Percentiles rank a stretch among this genome's conserved stretches.
phyloP scores from a whole-genome alignment of 1,140 invertebrate species.

The Microplitis mediator region DNA sequence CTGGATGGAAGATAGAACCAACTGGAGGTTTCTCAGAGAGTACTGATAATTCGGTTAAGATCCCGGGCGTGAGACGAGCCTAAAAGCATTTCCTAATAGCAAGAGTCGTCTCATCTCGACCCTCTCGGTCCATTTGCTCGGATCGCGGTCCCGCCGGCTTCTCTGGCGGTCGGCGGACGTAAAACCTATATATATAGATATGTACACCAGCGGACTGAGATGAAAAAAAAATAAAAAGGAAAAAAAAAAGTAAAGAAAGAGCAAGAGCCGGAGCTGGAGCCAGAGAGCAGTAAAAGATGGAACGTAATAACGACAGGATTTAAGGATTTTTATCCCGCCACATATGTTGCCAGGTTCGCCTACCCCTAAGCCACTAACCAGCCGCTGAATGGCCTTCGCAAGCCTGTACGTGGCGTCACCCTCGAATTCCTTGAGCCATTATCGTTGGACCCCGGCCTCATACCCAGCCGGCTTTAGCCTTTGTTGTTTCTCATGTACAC shows the following conservation, averaged over 20 bases:
- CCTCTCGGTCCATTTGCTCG: background rate
- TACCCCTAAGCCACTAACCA: slow-evolving; percentile 8
- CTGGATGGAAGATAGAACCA: background rate
- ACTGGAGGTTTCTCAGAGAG: slow-evolving; percentile 11
- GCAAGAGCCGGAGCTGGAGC: background rate
- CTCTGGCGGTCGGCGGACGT: background rate
- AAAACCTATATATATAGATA: background rate
- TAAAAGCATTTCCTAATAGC: slow-evolving; percentile 32
- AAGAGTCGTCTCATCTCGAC: background rate
- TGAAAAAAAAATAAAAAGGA: too few species aligned
- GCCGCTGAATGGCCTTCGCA: background rate
- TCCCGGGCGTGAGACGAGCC: slow-evolving; percentile 22
- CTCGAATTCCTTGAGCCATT: slow-evolving; percentile 28
- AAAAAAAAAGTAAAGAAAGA: too few species aligned
- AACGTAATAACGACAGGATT: background rate
- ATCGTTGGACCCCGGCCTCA: slow-evolving; percentile 11
- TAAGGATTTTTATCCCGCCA: slow-evolving; percentile 4
- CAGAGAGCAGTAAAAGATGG: background rate
- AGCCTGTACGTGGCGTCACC: slow-evolving; percentile 24
- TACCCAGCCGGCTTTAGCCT: background rate
- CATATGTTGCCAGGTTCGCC: slow-evolving; percentile 10
- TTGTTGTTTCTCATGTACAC: background rate
- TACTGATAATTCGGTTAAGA: slow-evolving; percentile 27
- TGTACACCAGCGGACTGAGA: background rate
- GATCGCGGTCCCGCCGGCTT: background rate